Evolutionary conservation across 2,797 vertebrate species (phyloP).

Genomic region (Protosalanx chinensis): DNA sequence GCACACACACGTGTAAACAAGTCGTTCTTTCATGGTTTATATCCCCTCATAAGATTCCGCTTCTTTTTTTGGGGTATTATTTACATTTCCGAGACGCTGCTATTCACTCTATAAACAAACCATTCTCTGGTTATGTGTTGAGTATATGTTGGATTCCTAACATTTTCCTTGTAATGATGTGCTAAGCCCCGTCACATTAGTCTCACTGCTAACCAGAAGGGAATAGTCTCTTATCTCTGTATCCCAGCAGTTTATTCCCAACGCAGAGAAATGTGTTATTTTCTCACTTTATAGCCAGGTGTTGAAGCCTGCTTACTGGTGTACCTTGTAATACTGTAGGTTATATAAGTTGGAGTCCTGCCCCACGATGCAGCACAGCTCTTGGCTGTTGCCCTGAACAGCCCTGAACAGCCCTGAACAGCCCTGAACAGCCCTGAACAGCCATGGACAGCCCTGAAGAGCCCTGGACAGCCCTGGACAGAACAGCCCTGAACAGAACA

Average conservation of each 20-base stretch:
- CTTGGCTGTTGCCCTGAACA: background rate
- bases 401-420: background rate
- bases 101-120: conserved; percentile 67
- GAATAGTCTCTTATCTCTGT: conserved; percentile 29
- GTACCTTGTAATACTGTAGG: background rate
- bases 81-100: conserved; percentile 64
- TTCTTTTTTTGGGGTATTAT: conserved; percentile 58
- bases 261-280: background rate
- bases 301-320: background rate
- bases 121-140: conserved; percentile 62
- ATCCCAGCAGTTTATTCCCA: background rate
- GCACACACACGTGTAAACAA: background rate
- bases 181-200: conserved; percentile 53
- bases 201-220: conserved; percentile 26
- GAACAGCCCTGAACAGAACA: background rate
- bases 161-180: conserved; percentile 54
- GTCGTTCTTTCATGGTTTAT: conserved; percentile 47
- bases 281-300: background rate
- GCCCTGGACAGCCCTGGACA: no score
- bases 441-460: no score
- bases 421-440: no score
- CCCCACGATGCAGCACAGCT: background rate
- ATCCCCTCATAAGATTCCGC: conserved; percentile 49
- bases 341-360: no score
- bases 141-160: conserved; percentile 63